Conservation (phyloP, 2,113 vertebrate species). For the Stegastes partitus region DNA sequence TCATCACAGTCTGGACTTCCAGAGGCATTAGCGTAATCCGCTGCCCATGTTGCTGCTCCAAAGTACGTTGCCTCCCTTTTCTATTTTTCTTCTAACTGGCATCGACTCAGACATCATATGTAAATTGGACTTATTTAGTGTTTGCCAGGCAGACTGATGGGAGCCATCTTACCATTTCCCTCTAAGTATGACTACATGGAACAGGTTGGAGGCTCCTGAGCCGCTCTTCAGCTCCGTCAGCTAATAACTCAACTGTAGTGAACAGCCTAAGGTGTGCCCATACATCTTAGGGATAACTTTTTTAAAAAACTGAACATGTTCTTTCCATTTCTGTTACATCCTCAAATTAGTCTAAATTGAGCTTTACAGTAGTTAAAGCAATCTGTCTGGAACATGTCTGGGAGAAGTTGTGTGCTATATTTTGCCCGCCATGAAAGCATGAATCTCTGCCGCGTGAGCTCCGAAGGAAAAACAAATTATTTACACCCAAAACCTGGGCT, state of each 20-base stretch:
- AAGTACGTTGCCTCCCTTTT: neutral
- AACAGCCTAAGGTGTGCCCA: conserved; percentile 25
- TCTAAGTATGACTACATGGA: conserved; percentile 47
- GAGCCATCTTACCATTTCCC: conserved; percentile 52
- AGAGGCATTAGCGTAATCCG: conserved; percentile 21
- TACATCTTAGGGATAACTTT: conserved; percentile 25
- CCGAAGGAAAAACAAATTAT: conserved; percentile 7
- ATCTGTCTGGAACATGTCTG: conserved; percentile 25
- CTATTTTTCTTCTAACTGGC: conserved; percentile 27
- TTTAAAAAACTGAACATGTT: neutral
- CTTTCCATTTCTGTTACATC: conserved; percentile 47
- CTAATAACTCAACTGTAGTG: conserved; percentile 55
- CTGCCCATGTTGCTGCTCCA: neutral
- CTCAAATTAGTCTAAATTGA: conserved; percentile 14
- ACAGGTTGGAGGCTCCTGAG: conserved; percentile 30
- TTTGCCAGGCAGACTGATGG: conserved; percentile 51
- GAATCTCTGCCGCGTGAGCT: neutral
- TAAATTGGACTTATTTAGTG: conserved; percentile 32
- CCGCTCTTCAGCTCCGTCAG: conserved; percentile 34
- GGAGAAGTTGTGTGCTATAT: conserved; percentile 16
- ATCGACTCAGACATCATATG: conserved; percentile 32
- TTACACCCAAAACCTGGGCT: neutral
- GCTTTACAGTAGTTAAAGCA: conserved; percentile 7
- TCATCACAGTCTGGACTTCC: conserved; percentile 19
- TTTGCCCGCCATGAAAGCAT: neutral